These are phyloP conservation scores for Phoxinus phoxinus DNA, from an alignment of 2,113 vertebrate genomes.

Conservation along the genomic window DNA sequence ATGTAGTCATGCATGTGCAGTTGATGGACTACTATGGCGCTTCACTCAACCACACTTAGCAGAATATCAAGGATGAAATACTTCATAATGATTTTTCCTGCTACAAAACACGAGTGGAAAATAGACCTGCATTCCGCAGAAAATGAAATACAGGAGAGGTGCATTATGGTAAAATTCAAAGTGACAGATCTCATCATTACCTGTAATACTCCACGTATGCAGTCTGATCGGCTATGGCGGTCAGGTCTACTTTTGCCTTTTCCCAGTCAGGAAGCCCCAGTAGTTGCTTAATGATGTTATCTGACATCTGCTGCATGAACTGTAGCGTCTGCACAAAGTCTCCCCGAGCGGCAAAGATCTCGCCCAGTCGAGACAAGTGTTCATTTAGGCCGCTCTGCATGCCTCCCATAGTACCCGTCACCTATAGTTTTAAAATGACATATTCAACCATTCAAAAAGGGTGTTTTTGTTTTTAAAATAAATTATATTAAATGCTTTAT, in stretches of 20 bases:
- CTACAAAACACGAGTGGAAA: background rate
- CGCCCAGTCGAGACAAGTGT: conserved; percentile 83
- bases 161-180: background rate
- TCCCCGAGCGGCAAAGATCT: conserved; percentile 84
- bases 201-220: conserved; percentile 87
- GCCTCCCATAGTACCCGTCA: conserved; percentile 77
- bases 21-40: background rate
- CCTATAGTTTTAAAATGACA: conserved; percentile 69
- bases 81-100: background rate
- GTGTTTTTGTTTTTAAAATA: too few relatives aligned
- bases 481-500: too few relatives aligned
- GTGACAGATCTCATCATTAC: conserved; percentile 67
- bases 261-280: conserved; percentile 84
- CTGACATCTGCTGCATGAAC: conserved; percentile 86
- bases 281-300: conserved; percentile 82
- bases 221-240: conserved; percentile 71
- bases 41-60: background rate
- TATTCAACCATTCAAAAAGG: background rate
- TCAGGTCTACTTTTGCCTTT: conserved; percentile 77
- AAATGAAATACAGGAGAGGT: background rate
- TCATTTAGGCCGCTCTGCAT: conserved; percentile 84
- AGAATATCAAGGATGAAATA: background rate
- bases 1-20: background rate
- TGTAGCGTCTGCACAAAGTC: conserved; percentile 89
- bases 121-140: background rate